phyloP scores from a whole-genome alignment of 1,140 invertebrate genomes.

The Apis cerana region DNA sequence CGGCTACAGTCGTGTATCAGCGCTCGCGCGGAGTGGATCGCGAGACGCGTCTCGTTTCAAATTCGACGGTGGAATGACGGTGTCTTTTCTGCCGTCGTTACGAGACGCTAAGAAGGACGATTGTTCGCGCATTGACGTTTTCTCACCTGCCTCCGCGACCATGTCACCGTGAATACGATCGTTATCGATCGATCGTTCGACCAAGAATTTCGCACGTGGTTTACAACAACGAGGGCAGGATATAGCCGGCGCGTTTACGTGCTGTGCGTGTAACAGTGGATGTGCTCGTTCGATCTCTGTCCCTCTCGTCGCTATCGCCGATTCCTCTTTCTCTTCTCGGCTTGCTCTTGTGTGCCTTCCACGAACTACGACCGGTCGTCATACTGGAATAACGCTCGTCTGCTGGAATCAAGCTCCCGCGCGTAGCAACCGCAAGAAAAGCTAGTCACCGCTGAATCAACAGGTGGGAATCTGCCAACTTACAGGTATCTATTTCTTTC shows the following conservation, averaged over 20 bases:
- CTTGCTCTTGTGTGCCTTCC: constrained; percentile 1
- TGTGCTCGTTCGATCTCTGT: constrained; percentile 35
- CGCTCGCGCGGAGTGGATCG: constrained; percentile 66
- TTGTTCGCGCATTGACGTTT: constrained; percentile 35
- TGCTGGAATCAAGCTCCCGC: constrained; percentile 1
- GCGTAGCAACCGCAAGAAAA: constrained; percentile 54
- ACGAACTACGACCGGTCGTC: constrained; percentile 23
- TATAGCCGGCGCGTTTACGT: constrained; percentile 44
- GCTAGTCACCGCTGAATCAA: constrained; percentile 63
- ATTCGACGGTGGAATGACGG: constrained; percentile 47
- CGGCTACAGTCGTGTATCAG: constrained; percentile 72
- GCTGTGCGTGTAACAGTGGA: constrained; percentile 49
- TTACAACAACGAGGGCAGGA: background rate
- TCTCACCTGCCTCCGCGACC: constrained; percentile 3
- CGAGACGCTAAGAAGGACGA: constrained; percentile 42
- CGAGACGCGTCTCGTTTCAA: constrained; percentile 33
- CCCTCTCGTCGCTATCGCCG: background rate
- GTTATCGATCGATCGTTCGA: too few relatives aligned
- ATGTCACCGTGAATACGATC: constrained; percentile 5
- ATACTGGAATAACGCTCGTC: constrained; percentile 42
- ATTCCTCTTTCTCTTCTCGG: background rate
- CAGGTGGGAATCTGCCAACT: constrained; percentile 72
- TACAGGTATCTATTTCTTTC: constrained; percentile 65
- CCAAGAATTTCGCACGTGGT: constrained; percentile 31
- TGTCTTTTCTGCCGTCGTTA: constrained; percentile 33